phyloP scores from a whole-genome alignment of 2,797 vertebrate genomes.

The Xenopus petersii region DNA sequence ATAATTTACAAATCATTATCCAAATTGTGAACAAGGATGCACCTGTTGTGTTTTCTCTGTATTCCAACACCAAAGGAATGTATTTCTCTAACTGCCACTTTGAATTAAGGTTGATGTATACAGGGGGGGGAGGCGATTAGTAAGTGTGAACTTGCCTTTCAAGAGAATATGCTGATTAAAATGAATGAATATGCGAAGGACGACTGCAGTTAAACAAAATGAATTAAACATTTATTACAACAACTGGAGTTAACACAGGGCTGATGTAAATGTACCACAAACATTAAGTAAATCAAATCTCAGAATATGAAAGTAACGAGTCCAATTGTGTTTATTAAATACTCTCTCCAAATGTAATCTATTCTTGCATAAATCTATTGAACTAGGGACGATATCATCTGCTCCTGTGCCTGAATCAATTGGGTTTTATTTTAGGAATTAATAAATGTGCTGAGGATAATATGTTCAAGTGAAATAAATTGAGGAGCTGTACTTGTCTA shows the following conservation, averaged over 20 bases:
- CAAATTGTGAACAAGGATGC: no score
- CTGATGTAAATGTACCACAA: neutral
- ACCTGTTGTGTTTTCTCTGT: neutral
- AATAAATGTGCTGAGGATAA: neutral
- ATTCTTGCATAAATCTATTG: neutral
- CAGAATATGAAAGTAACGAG: neutral
- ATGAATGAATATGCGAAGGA: constrained; percentile 68
- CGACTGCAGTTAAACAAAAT: constrained; percentile 67
- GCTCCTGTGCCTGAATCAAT: neutral
- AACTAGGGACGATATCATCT: neutral
- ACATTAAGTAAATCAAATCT: constrained; percentile 11
- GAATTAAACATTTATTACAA: constrained; percentile 61
- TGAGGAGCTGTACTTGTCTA: neutral
- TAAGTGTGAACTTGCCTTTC: constrained; percentile 61
- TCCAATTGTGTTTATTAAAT: neutral
- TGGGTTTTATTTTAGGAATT: neutral
- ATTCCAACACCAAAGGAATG: constrained; percentile 46
- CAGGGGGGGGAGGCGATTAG: constrained; percentile 49
- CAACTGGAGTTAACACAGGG: constrained; percentile 15
- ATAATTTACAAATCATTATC: no score
- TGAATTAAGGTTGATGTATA: constrained; percentile 37
- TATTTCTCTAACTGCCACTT: constrained; percentile 24
- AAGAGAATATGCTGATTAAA: constrained; percentile 57
- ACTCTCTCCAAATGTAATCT: neutral
- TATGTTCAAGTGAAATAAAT: neutral